These are phyloP conservation scores for Lapara coniferarum DNA, from an alignment of 2,888 invertebrate genomes.

Conservation along the genomic window DNA sequence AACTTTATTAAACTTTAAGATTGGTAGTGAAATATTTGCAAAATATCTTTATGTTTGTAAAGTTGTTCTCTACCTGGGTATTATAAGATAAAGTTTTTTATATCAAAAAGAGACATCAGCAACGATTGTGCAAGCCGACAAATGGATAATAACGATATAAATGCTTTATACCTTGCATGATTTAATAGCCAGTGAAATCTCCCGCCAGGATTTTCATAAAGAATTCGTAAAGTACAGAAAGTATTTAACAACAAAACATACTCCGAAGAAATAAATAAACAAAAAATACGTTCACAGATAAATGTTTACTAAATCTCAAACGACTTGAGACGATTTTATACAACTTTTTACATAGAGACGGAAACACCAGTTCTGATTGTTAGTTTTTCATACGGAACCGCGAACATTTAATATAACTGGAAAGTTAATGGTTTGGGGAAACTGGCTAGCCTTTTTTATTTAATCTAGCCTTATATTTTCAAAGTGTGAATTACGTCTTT, in stretches of 20 bases:
- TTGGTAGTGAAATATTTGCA: background rate
- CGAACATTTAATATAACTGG: constrained; percentile 2
- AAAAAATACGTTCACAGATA: constrained; percentile 3
- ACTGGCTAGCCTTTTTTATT: background rate
- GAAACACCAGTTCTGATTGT: constrained; percentile 14
- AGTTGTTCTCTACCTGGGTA: background rate
- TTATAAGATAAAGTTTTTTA: background rate
- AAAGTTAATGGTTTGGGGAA: constrained; percentile 18
- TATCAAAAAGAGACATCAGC: background rate
- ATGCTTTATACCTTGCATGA: too few relatives aligned
- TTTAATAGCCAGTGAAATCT: too few relatives aligned
- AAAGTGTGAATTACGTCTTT: too few relatives aligned
- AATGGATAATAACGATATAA: background rate
- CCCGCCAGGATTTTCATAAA: too few relatives aligned
- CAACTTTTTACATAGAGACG: constrained; percentile 9
- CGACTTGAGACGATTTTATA: background rate
- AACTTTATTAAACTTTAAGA: background rate
- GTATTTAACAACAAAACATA: background rate
- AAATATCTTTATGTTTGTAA: background rate
- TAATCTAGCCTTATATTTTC: too few relatives aligned
- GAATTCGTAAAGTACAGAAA: background rate
- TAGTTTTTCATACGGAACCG: constrained; percentile 16
- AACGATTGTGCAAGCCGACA: background rate
- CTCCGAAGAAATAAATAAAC: background rate
- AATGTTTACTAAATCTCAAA: constrained; percentile 9